Evolutionary conservation across 2,797 vertebrate species (phyloP), one percentile per base, ranked within the genome.

Genomic region (Myotis vivesi): DNA sequence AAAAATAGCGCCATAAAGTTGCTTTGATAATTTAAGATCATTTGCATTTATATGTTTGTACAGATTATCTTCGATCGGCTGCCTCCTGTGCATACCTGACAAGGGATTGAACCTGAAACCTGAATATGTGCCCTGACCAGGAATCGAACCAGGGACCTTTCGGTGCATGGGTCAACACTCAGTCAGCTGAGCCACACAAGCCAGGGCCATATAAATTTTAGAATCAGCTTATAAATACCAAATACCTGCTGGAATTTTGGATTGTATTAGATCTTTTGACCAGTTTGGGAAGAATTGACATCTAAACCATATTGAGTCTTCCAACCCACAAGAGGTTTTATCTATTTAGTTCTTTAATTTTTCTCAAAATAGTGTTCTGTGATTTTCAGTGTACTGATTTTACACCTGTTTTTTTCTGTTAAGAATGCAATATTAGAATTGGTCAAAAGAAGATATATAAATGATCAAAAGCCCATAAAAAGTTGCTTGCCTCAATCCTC

Each of bases 1-100:
- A 98, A 97, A 98, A 97, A 97, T 85, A 97, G 62, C 59, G 51
- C 51, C 66, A 15, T 76, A n/a, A 68, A 66, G n/a, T 66, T 66
- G 64, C 64, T 66, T 33, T 66, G 64, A 33, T 66, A 33, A 66
- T 64, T 64, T 7, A 64, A 64, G 15, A 64, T 64, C 30, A n/a
- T 64, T 64, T 64, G 30, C 5, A 30, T 62, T 62, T 25, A 11
- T 59, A 13, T 62, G 59, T 62, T 62, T 62, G 28, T 62, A 13
- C 59, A 30, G 59, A 62, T 46, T 46, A 46, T 46, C 46, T 46
- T 62, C 12, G 0, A 30, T 62, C 12, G 1, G 59, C 59, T 62
- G 59, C 59, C 59, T 62, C 28, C 59, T 62, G 59, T 28, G 59
- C 59, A 62, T 28, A 62, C 59, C 59, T 15, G 28, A 62, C 12